These are phyloP conservation scores for Hyphantria cunea DNA, from an alignment of 1,140 invertebrate species.

Conservation along the genomic window DNA sequence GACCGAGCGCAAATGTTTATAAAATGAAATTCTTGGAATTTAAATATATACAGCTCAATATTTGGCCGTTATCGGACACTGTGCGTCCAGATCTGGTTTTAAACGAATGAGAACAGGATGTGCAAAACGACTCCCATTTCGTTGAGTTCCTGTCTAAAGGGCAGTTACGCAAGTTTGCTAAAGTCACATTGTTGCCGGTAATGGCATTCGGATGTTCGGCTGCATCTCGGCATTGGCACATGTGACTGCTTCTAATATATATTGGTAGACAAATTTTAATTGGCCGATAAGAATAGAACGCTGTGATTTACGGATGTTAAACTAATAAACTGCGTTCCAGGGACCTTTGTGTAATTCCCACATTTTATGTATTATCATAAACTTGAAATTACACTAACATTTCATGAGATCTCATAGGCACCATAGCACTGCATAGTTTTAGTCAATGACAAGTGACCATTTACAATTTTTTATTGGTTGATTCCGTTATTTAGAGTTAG, in stretches of 20 bases:
- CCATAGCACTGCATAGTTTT: too few relatives aligned
- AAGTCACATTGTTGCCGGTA: slow-evolving; percentile 29
- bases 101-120: neutral
- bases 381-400: too few relatives aligned
- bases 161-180: slow-evolving; percentile 20
- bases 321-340: slow-evolving; percentile 44
- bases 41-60: too few relatives aligned
- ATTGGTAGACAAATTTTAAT: slow-evolving; percentile 14
- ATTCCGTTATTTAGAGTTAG: too few relatives aligned
- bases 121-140: slow-evolving; percentile 2
- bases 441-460: too few relatives aligned
- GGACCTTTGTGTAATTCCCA: slow-evolving; percentile 9
- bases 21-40: too few relatives aligned
- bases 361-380: neutral
- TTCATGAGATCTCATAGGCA: too few relatives aligned
- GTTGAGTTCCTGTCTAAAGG: slow-evolving; percentile 5
- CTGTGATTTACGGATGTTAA: slow-evolving; percentile 55
- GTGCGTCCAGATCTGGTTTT: too few relatives aligned
- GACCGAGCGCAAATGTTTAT: too few relatives aligned
- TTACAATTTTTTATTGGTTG: too few relatives aligned
- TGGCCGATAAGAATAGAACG: slow-evolving; percentile 51
- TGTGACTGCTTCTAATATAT: slow-evolving; percentile 14
- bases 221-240: slow-evolving; percentile 13
- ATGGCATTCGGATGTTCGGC: slow-evolving; percentile 23
- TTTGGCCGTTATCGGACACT: too few relatives aligned